Conservation (phyloP, 2,888 invertebrate species). For the Epinotia bilunana region DNA sequence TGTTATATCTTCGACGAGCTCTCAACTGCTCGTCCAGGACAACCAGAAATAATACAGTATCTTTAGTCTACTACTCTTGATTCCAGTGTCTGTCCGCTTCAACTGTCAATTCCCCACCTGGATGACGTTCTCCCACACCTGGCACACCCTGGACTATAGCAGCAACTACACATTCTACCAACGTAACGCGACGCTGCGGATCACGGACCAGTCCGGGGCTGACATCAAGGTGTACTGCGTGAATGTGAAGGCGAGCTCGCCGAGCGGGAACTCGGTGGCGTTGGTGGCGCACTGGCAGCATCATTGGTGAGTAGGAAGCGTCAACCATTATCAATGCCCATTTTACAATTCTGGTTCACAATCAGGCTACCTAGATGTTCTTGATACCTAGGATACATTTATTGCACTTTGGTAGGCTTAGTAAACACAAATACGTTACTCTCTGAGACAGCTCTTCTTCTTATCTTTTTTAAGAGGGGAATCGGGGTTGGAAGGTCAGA, state of each 20-base stretch:
- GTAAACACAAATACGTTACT: too few relatives aligned
- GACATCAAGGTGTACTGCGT: conserved; percentile 88
- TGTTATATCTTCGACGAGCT: too few relatives aligned
- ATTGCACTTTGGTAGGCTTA: too few relatives aligned
- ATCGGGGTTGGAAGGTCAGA: too few relatives aligned
- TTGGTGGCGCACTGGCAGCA: conserved; percentile 84
- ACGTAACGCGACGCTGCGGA: conserved; percentile 89
- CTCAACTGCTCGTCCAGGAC: background rate
- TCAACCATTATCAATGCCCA: too few relatives aligned
- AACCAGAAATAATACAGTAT: background rate
- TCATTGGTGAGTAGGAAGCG: conserved; percentile 69
- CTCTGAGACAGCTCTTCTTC: too few relatives aligned
- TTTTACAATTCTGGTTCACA: too few relatives aligned
- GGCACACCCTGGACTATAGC: conserved; percentile 95
- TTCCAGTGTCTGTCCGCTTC: conserved; percentile 87
- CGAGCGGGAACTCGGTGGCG: conserved; percentile 79
- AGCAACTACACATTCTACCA: conserved; percentile 94
- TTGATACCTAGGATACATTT: too few relatives aligned
- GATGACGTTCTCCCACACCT: conserved; percentile 93
- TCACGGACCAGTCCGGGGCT: conserved; percentile 86
- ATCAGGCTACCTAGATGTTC: too few relatives aligned
- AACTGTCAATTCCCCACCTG: conserved; percentile 95
- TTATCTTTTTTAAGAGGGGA: too few relatives aligned
- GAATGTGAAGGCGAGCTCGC: conserved; percentile 84
- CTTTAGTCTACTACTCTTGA: too few relatives aligned